Evolutionary conservation across 2,797 vertebrate genomes (phyloP), one percentile per base, ranked within the genome.

Genomic region (Trichosurus vulpecula): DNA sequence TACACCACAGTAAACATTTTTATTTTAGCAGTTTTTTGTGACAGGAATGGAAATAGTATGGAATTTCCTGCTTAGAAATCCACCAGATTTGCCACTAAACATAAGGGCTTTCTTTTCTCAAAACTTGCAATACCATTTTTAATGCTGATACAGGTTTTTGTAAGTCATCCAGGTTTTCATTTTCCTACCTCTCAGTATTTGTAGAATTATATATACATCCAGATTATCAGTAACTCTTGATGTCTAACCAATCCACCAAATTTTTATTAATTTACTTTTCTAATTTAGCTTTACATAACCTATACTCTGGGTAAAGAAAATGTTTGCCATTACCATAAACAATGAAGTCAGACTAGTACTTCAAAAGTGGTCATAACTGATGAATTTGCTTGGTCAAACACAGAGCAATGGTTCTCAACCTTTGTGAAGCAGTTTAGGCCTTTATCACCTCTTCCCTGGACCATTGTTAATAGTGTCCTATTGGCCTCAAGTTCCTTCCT

Each of bases 91-190:
- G 9, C 6, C 35, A 87, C 58, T 66, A 66, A 35, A n/a, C 66
- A 66, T 35, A 61, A 58, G 31, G 58, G 66, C 31, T n/a, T 66
- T n/a, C 61, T 91, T 94, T 94, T 91, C 55, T 19, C 47, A 94
- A 95, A 66, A 94, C 87, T 4, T 52, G 90, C 13, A 22, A 27
- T 27, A 52, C 9, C 47, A 81, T 90, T 93, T 95, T 91, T 90
- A 93, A 90, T 51, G 90, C 81, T 31, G 92, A 96, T 52, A 96
- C 25, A 92, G n/a, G 52, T 87, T 4, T n/a, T 52, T 81, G n/a
- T 52, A 87, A 74, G 25, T 90, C 74, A 52, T 94, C 81, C 12
- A 92, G 58, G n/a, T 31, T 52, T 53, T 56, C n/a, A 66, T 90
- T 92, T 93, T 91, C 55, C 90, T 74, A 58, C 10, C n/a, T 89